Percentiles rank a stretch among this genome's conserved stretches.
phyloP scores from a whole-genome alignment of 2,888 invertebrate genomes.

The Tiliacea citrago region DNA sequence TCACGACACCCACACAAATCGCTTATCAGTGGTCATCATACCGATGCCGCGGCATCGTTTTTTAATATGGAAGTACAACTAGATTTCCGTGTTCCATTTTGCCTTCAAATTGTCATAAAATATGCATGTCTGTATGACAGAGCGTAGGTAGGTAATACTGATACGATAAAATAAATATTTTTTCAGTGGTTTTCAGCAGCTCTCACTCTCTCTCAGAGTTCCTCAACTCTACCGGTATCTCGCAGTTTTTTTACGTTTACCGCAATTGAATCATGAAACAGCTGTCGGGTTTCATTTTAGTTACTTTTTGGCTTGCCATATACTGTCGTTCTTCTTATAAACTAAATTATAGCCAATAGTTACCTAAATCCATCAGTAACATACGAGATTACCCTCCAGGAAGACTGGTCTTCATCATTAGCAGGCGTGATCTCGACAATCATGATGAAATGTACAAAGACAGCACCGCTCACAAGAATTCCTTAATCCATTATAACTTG shows the following conservation, averaged over 20 bases:
- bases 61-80: conserved; percentile 1
- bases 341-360: background rate
- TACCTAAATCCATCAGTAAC: conserved; percentile 50
- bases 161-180: background rate
- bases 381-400: conserved; percentile 26
- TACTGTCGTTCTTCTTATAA: background rate
- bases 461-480: background rate
- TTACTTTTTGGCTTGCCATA: background rate
- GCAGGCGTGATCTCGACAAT: conserved; percentile 28
- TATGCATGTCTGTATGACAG: background rate
- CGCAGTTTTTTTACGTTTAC: background rate
- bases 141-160: background rate
- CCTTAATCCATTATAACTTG: conserved; percentile 43
- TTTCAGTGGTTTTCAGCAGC: background rate
- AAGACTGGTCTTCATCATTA: conserved; percentile 8
- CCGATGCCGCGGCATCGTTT: background rate
- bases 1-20: conserved; percentile 13
- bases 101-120: background rate
- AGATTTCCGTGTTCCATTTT: conserved; percentile 28
- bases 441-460: conserved; percentile 5
- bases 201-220: too few relatives aligned
- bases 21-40: conserved; percentile 16
- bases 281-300: background rate
- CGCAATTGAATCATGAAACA: background rate
- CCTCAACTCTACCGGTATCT: background rate